Evolutionary conservation across 2,797 vertebrate species (phyloP), one percentile per base, ranked within the genome.

Genomic region (Cheirogaleus major): DNA sequence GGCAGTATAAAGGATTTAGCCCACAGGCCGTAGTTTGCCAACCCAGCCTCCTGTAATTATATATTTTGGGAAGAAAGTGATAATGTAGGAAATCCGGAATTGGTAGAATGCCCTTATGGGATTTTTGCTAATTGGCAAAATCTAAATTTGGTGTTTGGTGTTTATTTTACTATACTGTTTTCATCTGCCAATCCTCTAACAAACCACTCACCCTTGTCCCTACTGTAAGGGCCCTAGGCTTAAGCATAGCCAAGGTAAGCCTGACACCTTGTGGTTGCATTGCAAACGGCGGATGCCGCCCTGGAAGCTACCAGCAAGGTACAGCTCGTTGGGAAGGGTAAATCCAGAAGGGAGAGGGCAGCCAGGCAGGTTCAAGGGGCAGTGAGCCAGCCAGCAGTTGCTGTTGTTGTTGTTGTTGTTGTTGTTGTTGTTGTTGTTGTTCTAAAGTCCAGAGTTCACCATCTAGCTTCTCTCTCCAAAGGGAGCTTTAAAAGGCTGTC

Each of bases 261-360:
- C 97, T 98, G 98, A 97, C 98, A 98, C 96, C 98, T 98, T 96
- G 98, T 4, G 98, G 98, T 27, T 9, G 11, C 17, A 0, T 35
- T 61, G 13, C 0, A 41, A 93, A 89, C 5, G 35, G 23, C 2
- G 85, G 7, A 27, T 6, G 22, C 48, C 30, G 35, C 55, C 65
- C 67, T 20, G 38, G 50, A 89, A 79, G 63, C 38, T 57, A 72
- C 23, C 41, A 45, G 43, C 25, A 18, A n/a, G 30, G 50, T 32
- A 6, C 3, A 7, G 27, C 43, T 25, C 9, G 25, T 22, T 15
- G 18, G 14, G n/a, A 55, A 87, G 57, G 32, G n/a, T 25, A 35
- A 76, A 45, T 12, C n/a, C 32, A 32, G n/a, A 22, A 45, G 35
- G 7, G 32, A 63, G 30, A 17, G 43, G 22, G 20, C 35, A 38